Evolutionary conservation across 2,888 invertebrate genomes (phyloP).

Genomic region (Drosophila colorata): DNA sequence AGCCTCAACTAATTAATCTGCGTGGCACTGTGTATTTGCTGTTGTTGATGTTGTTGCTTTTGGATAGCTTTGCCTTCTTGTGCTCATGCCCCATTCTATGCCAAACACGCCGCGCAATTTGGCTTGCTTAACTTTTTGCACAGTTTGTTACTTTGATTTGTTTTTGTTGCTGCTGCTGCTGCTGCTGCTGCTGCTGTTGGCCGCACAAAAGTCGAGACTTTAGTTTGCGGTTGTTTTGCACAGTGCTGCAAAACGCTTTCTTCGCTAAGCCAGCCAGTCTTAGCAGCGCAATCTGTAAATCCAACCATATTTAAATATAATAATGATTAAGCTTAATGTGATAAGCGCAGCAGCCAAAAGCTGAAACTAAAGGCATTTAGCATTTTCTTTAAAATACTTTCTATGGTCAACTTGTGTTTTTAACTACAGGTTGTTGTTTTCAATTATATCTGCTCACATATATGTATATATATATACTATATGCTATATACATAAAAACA

Average conservation of each 20-base stretch:
- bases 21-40: slow-evolving; percentile 60
- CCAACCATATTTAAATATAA: slow-evolving; percentile 74
- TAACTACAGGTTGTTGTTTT: neutral
- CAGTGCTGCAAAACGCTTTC: slow-evolving; percentile 60
- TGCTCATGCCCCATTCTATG: slow-evolving; percentile 7
- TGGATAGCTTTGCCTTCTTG: slow-evolving; percentile 27
- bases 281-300: slow-evolving; percentile 64
- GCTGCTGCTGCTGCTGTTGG: slow-evolving; percentile 34
- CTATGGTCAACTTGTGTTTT: slow-evolving; percentile 1
- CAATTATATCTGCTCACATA: too few relatives aligned
- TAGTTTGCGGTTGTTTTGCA: slow-evolving; percentile 73
- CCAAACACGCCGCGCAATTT: slow-evolving; percentile 66
- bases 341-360: slow-evolving; percentile 35
- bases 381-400: slow-evolving; percentile 11
- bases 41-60: slow-evolving; percentile 29
- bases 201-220: slow-evolving; percentile 78
- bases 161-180: slow-evolving; percentile 62
- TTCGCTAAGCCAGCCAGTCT: slow-evolving; percentile 53
- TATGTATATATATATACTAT: too few relatives aligned
- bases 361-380: neutral
- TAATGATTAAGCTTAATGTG: slow-evolving; percentile 68
- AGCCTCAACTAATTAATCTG: slow-evolving; percentile 83
- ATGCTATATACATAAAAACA: too few relatives aligned
- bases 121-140: slow-evolving; percentile 78
- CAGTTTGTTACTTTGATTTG: slow-evolving; percentile 81